Conservation (phyloP, 2,888 invertebrate species). For the Terebella lapidaria region DNA sequence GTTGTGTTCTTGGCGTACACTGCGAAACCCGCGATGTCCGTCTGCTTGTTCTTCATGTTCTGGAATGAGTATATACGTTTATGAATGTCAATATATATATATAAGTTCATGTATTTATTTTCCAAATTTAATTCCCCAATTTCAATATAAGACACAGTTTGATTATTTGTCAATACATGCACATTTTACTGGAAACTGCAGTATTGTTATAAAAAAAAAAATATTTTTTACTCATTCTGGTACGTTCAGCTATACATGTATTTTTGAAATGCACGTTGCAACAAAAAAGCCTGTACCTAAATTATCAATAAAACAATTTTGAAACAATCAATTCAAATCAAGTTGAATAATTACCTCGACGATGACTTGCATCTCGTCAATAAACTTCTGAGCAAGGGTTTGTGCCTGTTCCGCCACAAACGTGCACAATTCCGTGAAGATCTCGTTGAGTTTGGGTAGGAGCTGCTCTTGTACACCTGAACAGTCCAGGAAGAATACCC, state of each 20-base stretch:
- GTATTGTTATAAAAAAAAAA: no score
- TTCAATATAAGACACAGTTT: no score
- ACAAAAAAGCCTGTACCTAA: no score
- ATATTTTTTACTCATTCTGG: no score
- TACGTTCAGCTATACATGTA: no score
- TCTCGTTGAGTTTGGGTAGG: conserved; percentile 40
- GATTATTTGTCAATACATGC: no score
- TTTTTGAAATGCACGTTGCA: no score
- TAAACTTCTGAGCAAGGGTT: conserved; percentile 37
- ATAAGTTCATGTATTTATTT: not conserved
- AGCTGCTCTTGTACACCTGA: conserved; percentile 39
- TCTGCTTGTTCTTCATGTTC: conserved; percentile 44
- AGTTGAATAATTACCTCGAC: conserved; percentile 35
- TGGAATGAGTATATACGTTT: conserved; percentile 19
- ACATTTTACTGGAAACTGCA: no score
- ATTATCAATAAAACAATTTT: no score
- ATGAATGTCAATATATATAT: not conserved
- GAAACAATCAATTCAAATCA: no score
- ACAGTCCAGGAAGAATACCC: conserved; percentile 45
- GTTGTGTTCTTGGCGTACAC: conserved; percentile 44
- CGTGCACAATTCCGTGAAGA: conserved; percentile 42
- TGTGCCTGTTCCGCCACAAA: conserved; percentile 45
- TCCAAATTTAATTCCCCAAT: no score
- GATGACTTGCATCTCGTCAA: conserved; percentile 37
- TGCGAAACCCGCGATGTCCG: conserved; percentile 44